phyloP scores from a whole-genome alignment of 2,888 invertebrate genomes.

The Empis livida region DNA sequence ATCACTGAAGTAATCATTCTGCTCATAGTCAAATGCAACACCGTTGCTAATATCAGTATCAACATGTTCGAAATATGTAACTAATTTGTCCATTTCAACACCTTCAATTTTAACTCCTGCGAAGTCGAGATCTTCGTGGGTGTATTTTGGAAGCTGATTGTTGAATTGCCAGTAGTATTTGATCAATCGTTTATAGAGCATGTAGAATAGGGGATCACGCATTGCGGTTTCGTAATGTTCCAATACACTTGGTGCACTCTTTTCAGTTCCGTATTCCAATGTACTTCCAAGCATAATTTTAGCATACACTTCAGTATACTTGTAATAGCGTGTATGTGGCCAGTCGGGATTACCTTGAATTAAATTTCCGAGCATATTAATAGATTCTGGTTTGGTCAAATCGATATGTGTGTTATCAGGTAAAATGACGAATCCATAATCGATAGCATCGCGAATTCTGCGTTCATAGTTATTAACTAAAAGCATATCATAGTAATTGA shows the following conservation, averaged over 20 bases:
- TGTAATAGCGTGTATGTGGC: conserved; percentile 45
- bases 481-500: conserved; percentile 21
- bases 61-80: conserved; percentile 53
- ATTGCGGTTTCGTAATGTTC: conserved; percentile 51
- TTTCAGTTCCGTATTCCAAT: conserved; percentile 23
- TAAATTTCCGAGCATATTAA: conserved; percentile 50
- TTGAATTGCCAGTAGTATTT: conserved; percentile 47
- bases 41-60: conserved; percentile 49
- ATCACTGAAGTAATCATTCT: conserved; percentile 15
- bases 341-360: conserved; percentile 52
- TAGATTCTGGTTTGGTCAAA: conserved; percentile 45
- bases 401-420: conserved; percentile 42
- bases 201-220: conserved; percentile 62
- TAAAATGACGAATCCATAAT: conserved; percentile 36
- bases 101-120: conserved; percentile 48
- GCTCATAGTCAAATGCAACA: conserved; percentile 29
- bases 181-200: conserved; percentile 48
- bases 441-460: conserved; percentile 39
- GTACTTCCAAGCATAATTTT: conserved; percentile 43
- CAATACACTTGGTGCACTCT: conserved; percentile 40
- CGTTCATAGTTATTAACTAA: conserved; percentile 30
- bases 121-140: conserved; percentile 43
- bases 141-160: conserved; percentile 45
- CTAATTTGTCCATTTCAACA: conserved; percentile 45
- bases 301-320: conserved; percentile 42